Conservation (phyloP, 2,797 vertebrate genomes). For the Peromyscus aztecus region DNA sequence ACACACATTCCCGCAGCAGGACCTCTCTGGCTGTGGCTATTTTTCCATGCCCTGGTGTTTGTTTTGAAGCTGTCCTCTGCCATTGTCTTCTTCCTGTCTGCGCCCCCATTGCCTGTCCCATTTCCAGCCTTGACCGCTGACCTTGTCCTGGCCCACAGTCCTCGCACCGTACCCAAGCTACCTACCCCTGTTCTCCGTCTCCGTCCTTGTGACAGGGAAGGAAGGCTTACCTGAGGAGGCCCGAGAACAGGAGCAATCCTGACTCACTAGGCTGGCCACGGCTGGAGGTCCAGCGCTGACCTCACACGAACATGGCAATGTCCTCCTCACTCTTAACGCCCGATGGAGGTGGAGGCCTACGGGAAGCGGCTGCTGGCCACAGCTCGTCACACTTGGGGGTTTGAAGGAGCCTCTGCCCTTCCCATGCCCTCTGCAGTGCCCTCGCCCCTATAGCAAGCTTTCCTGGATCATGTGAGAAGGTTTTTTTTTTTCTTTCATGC, state of each 20-base stretch:
- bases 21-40: background rate
- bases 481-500: background rate
- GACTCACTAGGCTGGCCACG: background rate
- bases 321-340: background rate
- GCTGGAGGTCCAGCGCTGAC: background rate
- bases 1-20: background rate
- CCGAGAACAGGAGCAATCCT: background rate
- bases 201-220: background rate
- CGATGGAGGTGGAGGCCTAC: background rate
- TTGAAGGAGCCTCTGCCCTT: background rate
- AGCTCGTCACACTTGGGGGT: background rate
- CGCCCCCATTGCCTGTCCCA: background rate
- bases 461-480: slow-evolving; percentile 30
- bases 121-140: background rate
- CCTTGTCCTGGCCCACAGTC: background rate
- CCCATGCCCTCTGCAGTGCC: background rate
- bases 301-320: background rate
- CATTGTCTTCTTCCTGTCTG: background rate
- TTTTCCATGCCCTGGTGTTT: background rate
- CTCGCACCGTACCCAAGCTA: background rate
- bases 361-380: background rate
- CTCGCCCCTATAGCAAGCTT: slow-evolving; percentile 23
- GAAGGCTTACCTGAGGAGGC: background rate
- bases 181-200: background rate
- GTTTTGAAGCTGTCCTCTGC: background rate